Base-by-base conservation (phyloP, 2,888 invertebrate genomes). In the Pristionchus fissidentatus region DNA sequence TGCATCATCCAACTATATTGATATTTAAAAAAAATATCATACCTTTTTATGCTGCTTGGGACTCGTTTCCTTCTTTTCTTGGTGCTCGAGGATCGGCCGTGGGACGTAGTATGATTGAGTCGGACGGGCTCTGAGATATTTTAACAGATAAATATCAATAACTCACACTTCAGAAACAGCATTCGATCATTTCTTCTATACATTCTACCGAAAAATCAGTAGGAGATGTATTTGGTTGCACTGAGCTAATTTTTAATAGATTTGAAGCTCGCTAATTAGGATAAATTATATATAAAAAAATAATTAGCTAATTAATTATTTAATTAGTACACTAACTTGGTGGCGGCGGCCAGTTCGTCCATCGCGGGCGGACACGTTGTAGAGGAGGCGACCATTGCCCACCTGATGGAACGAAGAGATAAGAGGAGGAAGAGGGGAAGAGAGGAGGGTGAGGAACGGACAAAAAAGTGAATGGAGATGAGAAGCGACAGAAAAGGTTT, bases 101-200 rank as follows among this genome's bases (percentile, higher is more conserved):
- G 88, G 88, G 60, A 87, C 86, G 83, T 87, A 88, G 82, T 88
- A 88, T 8, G 87, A 87, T 85, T 88, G 88, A 35, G 88, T 88
- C 0, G 88, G 88, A 66, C 88, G 87, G 29, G 46, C 43, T 46
- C 75, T 75, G 49, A 7, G 35, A 62, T 3, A 60, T n/a, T n/a
- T n/a, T n/a, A n/a, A n/a, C n/a, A n/a, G n/a, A n/a, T n/a, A n/a
- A n/a, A n/a, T n/a, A n/a, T n/a, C n/a, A n/a, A n/a, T n/a, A n/a
- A n/a, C n/a, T n/a, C n/a, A n/a, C n/a, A n/a, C n/a, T n/a, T n/a
- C n/a, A n/a, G n/a, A n/a, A n/a, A n/a, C n/a, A n/a, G n/a, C n/a
- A n/a, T n/a, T n/a, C n/a, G n/a, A n/a, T n/a, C n/a, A n/a, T n/a
- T n/a, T n/a, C n/a, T n/a, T n/a, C n/a, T n/a, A n/a, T n/a, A n/a